Evolutionary conservation across 2,797 vertebrate species (phyloP), one percentile per base, ranked within the genome.

Genomic region (Pyrocephalus nanus): DNA sequence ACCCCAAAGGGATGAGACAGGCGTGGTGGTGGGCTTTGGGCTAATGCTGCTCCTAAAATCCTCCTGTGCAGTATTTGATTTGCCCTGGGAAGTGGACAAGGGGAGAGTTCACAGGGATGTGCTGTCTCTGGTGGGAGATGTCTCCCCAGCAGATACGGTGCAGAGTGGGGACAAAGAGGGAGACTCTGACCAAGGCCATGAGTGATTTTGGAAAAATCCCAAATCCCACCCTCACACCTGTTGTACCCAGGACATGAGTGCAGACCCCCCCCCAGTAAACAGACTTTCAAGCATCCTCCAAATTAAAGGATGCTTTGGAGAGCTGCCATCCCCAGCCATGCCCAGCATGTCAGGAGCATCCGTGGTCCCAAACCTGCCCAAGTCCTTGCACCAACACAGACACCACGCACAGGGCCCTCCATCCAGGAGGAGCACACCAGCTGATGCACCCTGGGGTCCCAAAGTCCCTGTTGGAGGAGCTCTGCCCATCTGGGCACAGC

Each of bases 281-380:
- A 0, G 40, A 29, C 11, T 57, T 67, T 42, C 1, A 1, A 38
- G 61, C 69, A 80, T 27, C 30, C 27, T 78, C 61, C 42, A 69
- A 0, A 32, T 7, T 60, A 40, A 0, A 1, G 48, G 36, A 15
- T 17, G 51, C 40, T 89, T 21, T 3, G 4, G 27, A 22, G 58
- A 83, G 50, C 27, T 43, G 20, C 21, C 42, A 18, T 15, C 61
- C 30, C 2, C 12, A 30, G 13, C 15, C 9, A 47, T 27, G 21
- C 21, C 40, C 62, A 57, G 7, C 27, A 15, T 32, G 19, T 22
- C 70, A 23, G 71, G 38, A 62, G 22, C 58, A 78, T 22, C 73
- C 22, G 26, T 21, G 1, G 42, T 42, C 27, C 54, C 67, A 58
- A 55, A 62, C 18, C 32, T 20, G 65, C 57, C 73, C 8, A 0